Evolutionary conservation across 2,797 vertebrate genomes (phyloP), one percentile per base, ranked within the genome.

Genomic region (Thripadectes ignobilis): DNA sequence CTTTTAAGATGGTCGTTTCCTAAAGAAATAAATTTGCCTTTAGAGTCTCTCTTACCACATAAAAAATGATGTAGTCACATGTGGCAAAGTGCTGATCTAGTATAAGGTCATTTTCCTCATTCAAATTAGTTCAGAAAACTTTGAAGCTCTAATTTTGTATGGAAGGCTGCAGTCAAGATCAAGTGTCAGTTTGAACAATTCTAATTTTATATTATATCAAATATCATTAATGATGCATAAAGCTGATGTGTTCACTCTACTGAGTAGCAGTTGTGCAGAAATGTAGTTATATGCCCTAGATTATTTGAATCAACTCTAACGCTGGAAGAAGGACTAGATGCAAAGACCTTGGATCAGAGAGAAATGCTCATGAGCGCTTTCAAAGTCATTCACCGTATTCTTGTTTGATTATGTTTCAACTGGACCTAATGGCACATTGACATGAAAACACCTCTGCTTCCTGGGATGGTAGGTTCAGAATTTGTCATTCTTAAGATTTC

Each of bases 401-500:
- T 79, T 46, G 16, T 62, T 66, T 68, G 22, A 51, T 69, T 89
- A 29, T 77, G 59, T 83, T 83, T 85, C 65, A 91, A 61, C 36
- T 63, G 65, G 52, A 84, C 49, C 32, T 72, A 74, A 78, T 61
- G 87, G 58, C 55, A 72, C 18, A 83, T 32, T 67, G 36, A 65
- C 66, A 57, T 26, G 65, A 76, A 89, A 93, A 52, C 1, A 6
- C 5, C n/a, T 78, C 62, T 36, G n/a, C 48, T 88, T 85, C 48
- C 49, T 59, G 54, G 71, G 39, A 41, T 26, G 63, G 52, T 20
- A 41, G 30, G 36, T 63, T 91, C 24, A 63, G 74, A 91, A 92
- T 95, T 62, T 95, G 91, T 94, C 89, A 82, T 88, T 92, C 68
- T 93, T 65, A 78, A 85, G 41, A 78, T 9, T 27, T 4, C 66